Percentiles rank a stretch among this genome's conserved stretches.
Evolutionary conservation across 2,888 invertebrate species (phyloP).

Genomic region (Leptinotarsa juncta): DNA sequence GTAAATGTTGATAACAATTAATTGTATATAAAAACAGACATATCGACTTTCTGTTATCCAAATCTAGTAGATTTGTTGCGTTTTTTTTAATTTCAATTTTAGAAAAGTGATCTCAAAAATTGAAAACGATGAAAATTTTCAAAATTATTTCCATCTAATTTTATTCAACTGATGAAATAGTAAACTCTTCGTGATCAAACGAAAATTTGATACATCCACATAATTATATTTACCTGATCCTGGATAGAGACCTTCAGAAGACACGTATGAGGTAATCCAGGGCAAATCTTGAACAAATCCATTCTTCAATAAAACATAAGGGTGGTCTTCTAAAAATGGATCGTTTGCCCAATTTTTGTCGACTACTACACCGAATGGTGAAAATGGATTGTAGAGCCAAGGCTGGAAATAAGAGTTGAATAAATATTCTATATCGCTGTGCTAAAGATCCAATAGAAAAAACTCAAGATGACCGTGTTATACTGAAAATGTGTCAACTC

Average conservation of each 20-base stretch:
- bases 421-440: no score
- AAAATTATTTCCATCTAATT: no score
- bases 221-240: slow-evolving; percentile 69
- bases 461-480: no score
- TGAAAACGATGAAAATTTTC: no score
- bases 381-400: slow-evolving; percentile 75
- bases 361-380: slow-evolving; percentile 79
- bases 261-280: slow-evolving; percentile 76
- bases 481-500: no score
- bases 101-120: no score
- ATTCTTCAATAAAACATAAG: slow-evolving; percentile 71
- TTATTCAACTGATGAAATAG: no score
- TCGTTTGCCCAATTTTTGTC: slow-evolving; percentile 69
- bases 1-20: no score
- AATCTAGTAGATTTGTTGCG: not conserved
- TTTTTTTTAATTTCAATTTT: no score
- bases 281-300: slow-evolving; percentile 75
- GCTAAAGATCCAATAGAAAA: no score
- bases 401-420: slow-evolving; percentile 61
- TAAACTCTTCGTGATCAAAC: no score
- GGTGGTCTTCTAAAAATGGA: slow-evolving; percentile 76
- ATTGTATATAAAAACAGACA: slow-evolving; percentile 1
- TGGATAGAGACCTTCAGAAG: slow-evolving; percentile 81
- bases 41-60: not conserved
- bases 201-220: no score